Evolutionary conservation across 1,140 invertebrate species (phyloP).

Genomic region (Capitella teleta): DNA sequence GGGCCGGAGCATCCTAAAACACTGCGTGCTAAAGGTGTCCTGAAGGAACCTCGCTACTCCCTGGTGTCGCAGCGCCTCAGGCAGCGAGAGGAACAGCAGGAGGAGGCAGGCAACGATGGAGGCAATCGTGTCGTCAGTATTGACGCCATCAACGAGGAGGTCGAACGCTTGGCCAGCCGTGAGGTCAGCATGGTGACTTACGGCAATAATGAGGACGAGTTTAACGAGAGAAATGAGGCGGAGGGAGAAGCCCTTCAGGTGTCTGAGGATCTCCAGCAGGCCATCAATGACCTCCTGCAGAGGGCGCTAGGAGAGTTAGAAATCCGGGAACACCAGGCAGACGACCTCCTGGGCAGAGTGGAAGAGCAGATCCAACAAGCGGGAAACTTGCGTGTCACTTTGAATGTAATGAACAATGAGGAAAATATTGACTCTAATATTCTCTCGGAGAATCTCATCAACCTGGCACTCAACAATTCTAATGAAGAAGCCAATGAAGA

Average conservation of each 20-base stretch:
- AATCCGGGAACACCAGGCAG: neutral
- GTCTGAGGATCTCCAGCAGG: slow-evolving; percentile 1
- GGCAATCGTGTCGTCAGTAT: neutral
- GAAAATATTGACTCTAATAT: no score
- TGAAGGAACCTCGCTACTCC: slow-evolving; percentile 23
- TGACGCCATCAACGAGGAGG: slow-evolving; percentile 8
- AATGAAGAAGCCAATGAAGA: no score
- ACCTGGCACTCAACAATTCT: no score
- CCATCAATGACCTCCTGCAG: slow-evolving; percentile 1
- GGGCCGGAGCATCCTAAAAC: slow-evolving; percentile 39
- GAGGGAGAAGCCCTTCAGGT: neutral
- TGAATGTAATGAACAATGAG: no score
- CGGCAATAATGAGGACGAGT: neutral
- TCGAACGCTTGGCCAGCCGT: neutral
- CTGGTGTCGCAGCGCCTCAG: slow-evolving; percentile 4
- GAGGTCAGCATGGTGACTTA: neutral
- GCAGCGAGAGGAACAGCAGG: no score
- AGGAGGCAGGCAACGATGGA: slow-evolving; percentile 1
- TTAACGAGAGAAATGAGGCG: neutral
- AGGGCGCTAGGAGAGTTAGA: slow-evolving; percentile 1
- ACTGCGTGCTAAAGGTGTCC: slow-evolving; percentile 32
- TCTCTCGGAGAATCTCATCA: no score
- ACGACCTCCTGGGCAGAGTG: neutral
- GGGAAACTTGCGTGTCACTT: no score
- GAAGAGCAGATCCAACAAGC: no score